Evolutionary conservation across 2,113 vertebrate species (phyloP), one percentile per base, ranked within the genome.

Genomic region (Talpa occidentalis): DNA sequence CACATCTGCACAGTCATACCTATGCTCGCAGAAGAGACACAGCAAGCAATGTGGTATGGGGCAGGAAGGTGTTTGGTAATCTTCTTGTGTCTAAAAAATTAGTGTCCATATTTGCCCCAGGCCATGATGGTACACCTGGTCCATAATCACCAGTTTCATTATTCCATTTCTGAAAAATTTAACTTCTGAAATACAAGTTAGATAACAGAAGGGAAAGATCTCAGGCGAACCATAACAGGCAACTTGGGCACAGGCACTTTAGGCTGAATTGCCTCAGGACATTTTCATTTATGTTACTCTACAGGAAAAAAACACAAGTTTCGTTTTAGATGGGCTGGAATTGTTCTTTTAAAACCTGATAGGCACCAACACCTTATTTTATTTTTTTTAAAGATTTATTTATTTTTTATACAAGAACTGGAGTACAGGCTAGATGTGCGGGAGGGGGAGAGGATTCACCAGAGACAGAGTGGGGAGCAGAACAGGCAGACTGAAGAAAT

Each of bases 11-110:
- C 6, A 35, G 14, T 44, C 66, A 32, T 37, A 74, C 26, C 26
- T 52, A 12, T n/a, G 44, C 5, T 19, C 24, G 35, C 14, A 87
- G 49, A 90, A 72, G 60, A 82, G 19, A 59, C 40, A 42, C 21
- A 81, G 28, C 7, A 77, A 80, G 37, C 26, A 42, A 77, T 12
- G 16, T 28, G 10, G 24, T 12, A 4, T 47, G 7, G 19, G 10
- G 5, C 44, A 10, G 17, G 12, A 24, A 81, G n/a, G 35, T n/a
- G 7, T 79, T 70, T 64, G 49, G 28, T 7, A 67, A 4, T 73
- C 56, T 93, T 56, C 64, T 90, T 40, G 4, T 59, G 32, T 92
- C 80, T 88, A 22, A 88, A 94, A 90, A 24, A 16, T 70, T 87
- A 42, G 2, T 42, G 35, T 80, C 26, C 66, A 30, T 73, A 44